These are phyloP conservation scores for Dicyrtoma fusca DNA, from an alignment of 2,888 invertebrate species.

Conservation along the genomic window DNA sequence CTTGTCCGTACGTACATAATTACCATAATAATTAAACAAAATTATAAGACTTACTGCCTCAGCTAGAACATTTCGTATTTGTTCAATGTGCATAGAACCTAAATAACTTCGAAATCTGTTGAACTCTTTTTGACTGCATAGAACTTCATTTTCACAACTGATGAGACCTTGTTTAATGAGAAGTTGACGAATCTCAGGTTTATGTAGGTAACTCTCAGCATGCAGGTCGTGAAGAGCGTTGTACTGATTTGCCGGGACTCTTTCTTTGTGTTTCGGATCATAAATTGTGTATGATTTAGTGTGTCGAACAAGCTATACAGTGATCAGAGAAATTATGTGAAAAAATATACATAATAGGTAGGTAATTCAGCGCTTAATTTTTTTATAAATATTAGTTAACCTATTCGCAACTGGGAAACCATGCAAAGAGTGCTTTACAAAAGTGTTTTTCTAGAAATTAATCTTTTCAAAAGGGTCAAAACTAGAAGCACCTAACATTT, in stretches of 20 bases:
- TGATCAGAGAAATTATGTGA: not conserved
- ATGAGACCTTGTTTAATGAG: slow-evolving; percentile 44
- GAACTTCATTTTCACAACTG: slow-evolving; percentile 44
- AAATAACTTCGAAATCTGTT: slow-evolving; percentile 48
- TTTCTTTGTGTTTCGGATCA: slow-evolving; percentile 38
- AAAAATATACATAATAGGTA: slow-evolving; percentile 1
- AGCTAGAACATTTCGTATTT: slow-evolving; percentile 20
- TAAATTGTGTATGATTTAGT: not conserved
- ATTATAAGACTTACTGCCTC: slow-evolving; percentile 18
- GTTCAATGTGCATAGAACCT: slow-evolving; percentile 38
- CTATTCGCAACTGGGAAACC: too few relatives aligned
- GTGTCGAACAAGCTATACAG: slow-evolving; percentile 14
- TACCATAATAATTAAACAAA: too few relatives aligned
- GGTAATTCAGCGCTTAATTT: not conserved
- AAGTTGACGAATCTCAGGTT: slow-evolving; percentile 34
- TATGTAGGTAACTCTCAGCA: slow-evolving; percentile 33
- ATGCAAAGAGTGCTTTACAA: too few relatives aligned
- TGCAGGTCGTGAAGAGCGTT: slow-evolving; percentile 49
- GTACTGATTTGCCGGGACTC: slow-evolving; percentile 40
- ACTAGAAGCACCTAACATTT: too few relatives aligned
- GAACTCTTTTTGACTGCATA: slow-evolving; percentile 45
- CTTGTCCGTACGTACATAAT: too few relatives aligned
- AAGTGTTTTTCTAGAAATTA: too few relatives aligned
- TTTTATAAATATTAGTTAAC: not conserved
- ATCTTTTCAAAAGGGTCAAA: too few relatives aligned